Percentiles rank a stretch among this genome's conserved stretches.
Evolutionary conservation across 2,113 vertebrate species (phyloP).

Genomic region (Centropristis striata): DNA sequence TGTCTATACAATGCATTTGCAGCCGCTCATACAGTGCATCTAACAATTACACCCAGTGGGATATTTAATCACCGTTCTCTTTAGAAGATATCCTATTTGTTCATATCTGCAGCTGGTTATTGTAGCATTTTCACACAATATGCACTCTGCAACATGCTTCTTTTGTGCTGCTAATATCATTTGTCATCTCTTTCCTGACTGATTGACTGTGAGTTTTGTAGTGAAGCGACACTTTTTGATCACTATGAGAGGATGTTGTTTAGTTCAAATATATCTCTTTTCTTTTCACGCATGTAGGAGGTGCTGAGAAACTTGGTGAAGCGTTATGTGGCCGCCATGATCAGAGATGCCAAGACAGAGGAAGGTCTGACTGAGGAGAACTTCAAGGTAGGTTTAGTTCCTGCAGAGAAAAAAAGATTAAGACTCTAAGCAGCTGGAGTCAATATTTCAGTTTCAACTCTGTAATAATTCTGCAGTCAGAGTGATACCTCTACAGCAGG

Average conservation of each 20-base stretch:
- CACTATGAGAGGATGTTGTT: not conserved
- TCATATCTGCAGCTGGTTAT: slow-evolving; percentile 19
- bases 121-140: not conserved
- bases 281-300: slow-evolving; percentile 85
- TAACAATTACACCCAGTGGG: slow-evolving; percentile 44
- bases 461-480: not conserved
- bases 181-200: not conserved
- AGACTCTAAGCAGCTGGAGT: no score
- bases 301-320: slow-evolving; percentile 98
- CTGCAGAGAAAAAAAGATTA: not conserved
- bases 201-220: not conserved
- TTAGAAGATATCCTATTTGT: slow-evolving; percentile 30
- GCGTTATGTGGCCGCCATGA: slow-evolving; percentile 98
- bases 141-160: slow-evolving; percentile 10
- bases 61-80: slow-evolving; percentile 21
- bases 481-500: no score
- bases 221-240: not conserved
- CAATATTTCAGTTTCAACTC: not conserved
- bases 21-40: slow-evolving; percentile 11
- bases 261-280: not conserved
- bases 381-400: slow-evolving; percentile 90
- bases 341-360: slow-evolving; percentile 98
- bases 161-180: not conserved
- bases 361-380: slow-evolving; percentile 99
- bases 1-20: slow-evolving; percentile 33